Evolutionary conservation across 2,113 vertebrate genomes (phyloP).

Genomic region (Trogon surrucura): DNA sequence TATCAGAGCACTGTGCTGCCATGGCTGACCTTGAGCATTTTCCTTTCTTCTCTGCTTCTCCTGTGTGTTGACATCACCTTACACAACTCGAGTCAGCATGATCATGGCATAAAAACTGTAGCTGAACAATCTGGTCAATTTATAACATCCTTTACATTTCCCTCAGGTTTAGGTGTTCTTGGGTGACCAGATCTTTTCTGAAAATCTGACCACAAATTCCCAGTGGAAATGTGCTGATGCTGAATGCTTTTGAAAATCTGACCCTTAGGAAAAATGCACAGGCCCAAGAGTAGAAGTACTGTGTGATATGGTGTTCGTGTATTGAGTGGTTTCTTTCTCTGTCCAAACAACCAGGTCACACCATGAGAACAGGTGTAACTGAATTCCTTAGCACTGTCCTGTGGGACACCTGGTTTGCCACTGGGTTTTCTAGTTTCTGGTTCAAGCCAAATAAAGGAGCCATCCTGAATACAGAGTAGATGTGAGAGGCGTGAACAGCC

Average conservation of each 20-base stretch:
- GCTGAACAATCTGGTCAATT: background rate
- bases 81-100: background rate
- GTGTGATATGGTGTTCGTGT: background rate
- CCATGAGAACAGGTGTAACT: background rate
- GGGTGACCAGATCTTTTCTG: background rate
- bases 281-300: background rate
- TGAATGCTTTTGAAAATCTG: background rate
- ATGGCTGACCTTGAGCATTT: background rate
- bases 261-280: accelerated
- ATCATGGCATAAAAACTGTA: background rate
- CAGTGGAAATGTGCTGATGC: background rate
- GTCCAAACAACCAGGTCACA: background rate
- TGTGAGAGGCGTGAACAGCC: background rate
- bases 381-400: background rate
- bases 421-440: background rate
- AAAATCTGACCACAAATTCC: background rate
- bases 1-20: background rate
- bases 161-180: background rate
- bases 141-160: background rate
- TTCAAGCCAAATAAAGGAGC: background rate
- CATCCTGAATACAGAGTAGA: background rate
- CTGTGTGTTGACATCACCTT: background rate
- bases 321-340: background rate
- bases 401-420: background rate
- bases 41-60: background rate